Conservation (phyloP, 2,888 invertebrate genomes). For the Drosophila bunnanda region DNA sequence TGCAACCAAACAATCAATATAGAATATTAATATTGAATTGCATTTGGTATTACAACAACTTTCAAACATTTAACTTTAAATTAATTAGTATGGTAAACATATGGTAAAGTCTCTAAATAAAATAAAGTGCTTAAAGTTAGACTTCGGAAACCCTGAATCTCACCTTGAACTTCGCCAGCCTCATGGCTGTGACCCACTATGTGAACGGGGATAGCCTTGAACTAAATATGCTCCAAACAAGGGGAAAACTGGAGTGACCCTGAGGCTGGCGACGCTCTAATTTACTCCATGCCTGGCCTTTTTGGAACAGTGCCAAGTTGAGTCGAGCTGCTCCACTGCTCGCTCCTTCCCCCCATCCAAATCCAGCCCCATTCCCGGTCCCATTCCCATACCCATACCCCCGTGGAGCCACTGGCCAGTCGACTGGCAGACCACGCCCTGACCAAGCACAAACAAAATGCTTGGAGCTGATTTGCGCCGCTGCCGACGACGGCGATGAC, state of each 20-base stretch:
- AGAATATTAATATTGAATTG: too few species aligned
- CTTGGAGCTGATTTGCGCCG: constrained; percentile 52
- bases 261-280: constrained; percentile 34
- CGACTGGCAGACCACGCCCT: constrained; percentile 49
- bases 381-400: not conserved
- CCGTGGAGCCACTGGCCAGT: constrained; percentile 42
- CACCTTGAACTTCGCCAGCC: constrained; percentile 22
- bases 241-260: constrained; percentile 7
- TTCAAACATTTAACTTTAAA: too few species aligned
- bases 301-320: constrained; percentile 50
- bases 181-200: constrained; percentile 4
- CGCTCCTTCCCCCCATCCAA: not conserved
- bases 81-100: too few species aligned
- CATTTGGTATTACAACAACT: too few species aligned
- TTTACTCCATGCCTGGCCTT: constrained; percentile 48
- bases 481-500: constrained; percentile 28
- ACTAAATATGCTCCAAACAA: constrained; percentile 16
- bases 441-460: constrained; percentile 37
- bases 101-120: too few species aligned
- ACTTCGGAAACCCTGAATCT: too few species aligned
- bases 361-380: constrained; percentile 12
- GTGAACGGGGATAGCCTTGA: constrained; percentile 14
- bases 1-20: too few species aligned
- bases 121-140: too few species aligned
- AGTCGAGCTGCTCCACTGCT: constrained; percentile 8